Conservation (phyloP, 2,797 vertebrate genomes). For the Tokudaia muenninki region DNA sequence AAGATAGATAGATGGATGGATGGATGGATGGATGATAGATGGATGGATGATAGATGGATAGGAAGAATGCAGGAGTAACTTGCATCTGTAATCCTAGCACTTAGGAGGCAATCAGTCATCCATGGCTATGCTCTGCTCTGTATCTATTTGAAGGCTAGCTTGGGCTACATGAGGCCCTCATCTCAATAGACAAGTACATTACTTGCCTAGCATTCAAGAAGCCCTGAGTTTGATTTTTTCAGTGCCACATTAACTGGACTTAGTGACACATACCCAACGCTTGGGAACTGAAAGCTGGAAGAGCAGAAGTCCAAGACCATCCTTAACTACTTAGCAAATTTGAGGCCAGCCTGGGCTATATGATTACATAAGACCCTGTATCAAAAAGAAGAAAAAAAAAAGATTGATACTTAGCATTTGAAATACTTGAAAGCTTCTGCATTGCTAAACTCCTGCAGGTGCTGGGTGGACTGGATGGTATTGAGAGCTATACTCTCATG, state of each 20-base stretch:
- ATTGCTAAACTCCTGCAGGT: neutral
- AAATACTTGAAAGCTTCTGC: neutral
- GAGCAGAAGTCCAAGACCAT: neutral
- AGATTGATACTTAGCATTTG: neutral
- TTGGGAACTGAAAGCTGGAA: neutral
- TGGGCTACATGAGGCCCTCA: neutral
- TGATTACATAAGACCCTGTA: neutral
- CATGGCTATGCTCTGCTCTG: neutral
- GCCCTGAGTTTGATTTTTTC: neutral
- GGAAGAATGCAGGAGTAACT: neutral
- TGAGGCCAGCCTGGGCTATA: neutral
- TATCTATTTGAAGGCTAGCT: neutral
- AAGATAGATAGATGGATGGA: neutral
- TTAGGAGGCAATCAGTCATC: neutral
- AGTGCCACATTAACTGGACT: neutral
- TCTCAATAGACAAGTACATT: neutral
- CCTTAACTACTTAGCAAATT: neutral
- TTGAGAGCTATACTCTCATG: neutral
- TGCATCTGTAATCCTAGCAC: neutral
- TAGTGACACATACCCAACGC: neutral
- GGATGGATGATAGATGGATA: too few relatives aligned
- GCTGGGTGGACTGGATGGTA: neutral
- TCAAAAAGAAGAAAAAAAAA: too few relatives aligned
- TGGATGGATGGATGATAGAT: too few relatives aligned
- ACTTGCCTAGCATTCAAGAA: neutral